A percentile compares a stretch with the other conserved stretches of the same genome.
phyloP scores from a whole-genome alignment of 1,140 invertebrate species.

The Hormaphis cornu region DNA sequence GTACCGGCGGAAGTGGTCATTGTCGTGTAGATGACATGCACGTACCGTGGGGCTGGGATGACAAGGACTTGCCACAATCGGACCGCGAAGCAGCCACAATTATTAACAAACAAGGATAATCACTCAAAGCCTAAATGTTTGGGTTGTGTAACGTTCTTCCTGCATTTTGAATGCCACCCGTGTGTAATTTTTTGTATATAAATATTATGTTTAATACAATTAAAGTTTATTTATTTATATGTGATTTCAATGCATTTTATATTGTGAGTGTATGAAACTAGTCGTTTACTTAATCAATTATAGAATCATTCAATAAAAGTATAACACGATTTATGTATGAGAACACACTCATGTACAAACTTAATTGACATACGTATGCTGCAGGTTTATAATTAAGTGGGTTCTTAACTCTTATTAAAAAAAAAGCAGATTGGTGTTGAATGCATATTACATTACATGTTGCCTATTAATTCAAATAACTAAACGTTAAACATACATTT shows the following conservation, averaged over 20 bases:
- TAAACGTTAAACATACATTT: too few relatives aligned
- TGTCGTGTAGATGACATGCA: slow-evolving; percentile 40
- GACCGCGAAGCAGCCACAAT: slow-evolving; percentile 36
- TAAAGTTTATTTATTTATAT: slow-evolving; percentile 27
- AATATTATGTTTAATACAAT: slow-evolving; percentile 11
- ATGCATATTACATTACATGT: too few relatives aligned
- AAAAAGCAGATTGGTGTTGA: too few relatives aligned
- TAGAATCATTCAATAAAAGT: too few relatives aligned
- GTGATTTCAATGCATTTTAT: neutral
- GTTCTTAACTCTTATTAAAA: too few relatives aligned
- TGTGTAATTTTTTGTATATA: slow-evolving; percentile 6
- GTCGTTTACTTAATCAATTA: too few relatives aligned
- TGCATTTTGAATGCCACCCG: neutral
- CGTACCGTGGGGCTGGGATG: slow-evolving; percentile 6
- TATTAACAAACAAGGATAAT: slow-evolving; percentile 30
- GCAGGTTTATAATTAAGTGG: too few relatives aligned
- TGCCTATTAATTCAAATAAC: too few relatives aligned
- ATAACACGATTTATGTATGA: too few relatives aligned
- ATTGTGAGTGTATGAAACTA: too few relatives aligned
- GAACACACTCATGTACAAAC: too few relatives aligned
- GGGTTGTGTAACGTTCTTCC: neutral
- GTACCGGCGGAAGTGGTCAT: slow-evolving; percentile 54
- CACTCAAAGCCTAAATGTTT: neutral
- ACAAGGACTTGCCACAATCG: slow-evolving; percentile 38
- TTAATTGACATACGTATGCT: too few relatives aligned